Evolutionary conservation across 1,140 invertebrate genomes (phyloP).

Genomic region (Bombus haemorrhoidalis): DNA sequence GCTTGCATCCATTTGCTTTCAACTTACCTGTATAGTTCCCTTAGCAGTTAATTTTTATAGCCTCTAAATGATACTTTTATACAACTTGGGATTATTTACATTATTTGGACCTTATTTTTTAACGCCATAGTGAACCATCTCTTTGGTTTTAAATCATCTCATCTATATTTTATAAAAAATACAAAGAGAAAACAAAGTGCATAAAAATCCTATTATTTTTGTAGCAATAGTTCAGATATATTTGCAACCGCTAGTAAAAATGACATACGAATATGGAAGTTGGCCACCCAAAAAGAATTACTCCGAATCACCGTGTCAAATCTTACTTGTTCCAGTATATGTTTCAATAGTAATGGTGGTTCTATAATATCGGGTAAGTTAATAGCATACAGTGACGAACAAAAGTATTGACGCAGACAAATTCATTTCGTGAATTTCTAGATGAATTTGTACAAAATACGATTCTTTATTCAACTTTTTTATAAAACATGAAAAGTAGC

Average conservation of each 20-base stretch:
- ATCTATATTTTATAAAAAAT: not conserved
- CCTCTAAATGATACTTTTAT: no score
- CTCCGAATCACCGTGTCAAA: constrained; percentile 92
- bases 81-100: no score
- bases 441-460: no score
- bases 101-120: no score
- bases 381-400: not conserved
- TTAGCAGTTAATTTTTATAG: no score
- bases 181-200: not conserved
- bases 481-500: no score
- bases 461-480: no score
- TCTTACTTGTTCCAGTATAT: constrained; percentile 91
- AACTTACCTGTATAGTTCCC: no score
- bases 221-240: constrained; percentile 89
- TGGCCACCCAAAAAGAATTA: constrained; percentile 89
- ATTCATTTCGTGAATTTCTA: no score
- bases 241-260: constrained; percentile 93
- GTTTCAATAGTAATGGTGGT: constrained; percentile 90
- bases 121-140: not conserved
- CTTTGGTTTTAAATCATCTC: not conserved
- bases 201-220: constrained; percentile 50
- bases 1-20: no score
- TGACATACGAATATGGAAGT: constrained; percentile 93
- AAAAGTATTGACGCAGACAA: no score
- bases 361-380: constrained; percentile 89